phyloP scores from a whole-genome alignment of 2,113 vertebrate species.

The Paradisaea rubra region DNA sequence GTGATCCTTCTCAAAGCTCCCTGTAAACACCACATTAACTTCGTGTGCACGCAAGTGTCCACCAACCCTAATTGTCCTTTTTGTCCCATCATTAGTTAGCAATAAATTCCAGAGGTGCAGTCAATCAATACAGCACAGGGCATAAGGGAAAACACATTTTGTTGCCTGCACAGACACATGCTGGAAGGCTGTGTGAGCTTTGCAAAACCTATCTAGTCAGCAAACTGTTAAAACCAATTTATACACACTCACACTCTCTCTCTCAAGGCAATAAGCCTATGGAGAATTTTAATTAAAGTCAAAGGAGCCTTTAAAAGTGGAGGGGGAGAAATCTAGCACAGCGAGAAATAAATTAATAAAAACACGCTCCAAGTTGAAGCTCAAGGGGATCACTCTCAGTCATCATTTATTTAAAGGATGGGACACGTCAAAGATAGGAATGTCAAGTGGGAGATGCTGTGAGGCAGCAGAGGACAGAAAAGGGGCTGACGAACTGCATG shows the following conservation, averaged over 20 bases:
- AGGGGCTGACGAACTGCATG: neutral
- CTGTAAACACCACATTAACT: neutral
- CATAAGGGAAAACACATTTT: neutral
- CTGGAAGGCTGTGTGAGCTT: neutral
- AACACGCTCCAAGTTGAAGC: conserved; percentile 51
- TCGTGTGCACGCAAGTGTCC: accelerated
- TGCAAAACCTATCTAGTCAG: neutral
- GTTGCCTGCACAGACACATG: neutral
- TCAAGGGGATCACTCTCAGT: conserved; percentile 51
- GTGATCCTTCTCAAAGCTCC: neutral
- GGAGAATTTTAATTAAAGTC: conserved; percentile 69
- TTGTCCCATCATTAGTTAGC: neutral
- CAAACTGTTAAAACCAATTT: conserved; percentile 59
- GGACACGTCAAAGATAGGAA: conserved; percentile 50
- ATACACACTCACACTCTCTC: neutral
- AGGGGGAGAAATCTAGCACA: conserved; percentile 42
- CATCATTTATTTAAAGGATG: conserved; percentile 66
- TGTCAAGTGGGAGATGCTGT: conserved; percentile 57
- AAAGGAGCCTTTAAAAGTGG: conserved; percentile 60
- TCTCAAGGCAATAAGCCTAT: conserved; percentile 41
- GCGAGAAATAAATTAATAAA: conserved; percentile 68
- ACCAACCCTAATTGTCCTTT: neutral
- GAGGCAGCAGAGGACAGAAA: conserved; percentile 41
- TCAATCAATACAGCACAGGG: neutral
- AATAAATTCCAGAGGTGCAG: neutral